Evolutionary conservation across 2,113 vertebrate genomes (phyloP).

Genomic region (Tychaedon coryphoeus): DNA sequence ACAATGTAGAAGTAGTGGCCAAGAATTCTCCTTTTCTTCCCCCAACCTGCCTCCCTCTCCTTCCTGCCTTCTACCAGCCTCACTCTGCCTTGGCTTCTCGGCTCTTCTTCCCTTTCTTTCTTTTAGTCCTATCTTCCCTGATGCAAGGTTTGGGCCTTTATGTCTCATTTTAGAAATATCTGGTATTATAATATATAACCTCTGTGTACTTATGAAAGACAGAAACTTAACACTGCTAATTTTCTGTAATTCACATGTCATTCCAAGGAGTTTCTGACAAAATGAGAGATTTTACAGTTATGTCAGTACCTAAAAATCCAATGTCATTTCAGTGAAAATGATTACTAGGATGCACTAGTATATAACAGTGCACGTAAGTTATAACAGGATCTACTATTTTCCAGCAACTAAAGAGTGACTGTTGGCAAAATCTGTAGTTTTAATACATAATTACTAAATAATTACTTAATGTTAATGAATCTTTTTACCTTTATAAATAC

Average conservation of each 20-base stretch:
- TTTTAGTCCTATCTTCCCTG: neutral
- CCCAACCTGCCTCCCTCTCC: neutral
- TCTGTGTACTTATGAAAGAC: neutral
- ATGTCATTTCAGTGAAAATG: neutral
- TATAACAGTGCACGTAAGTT: too few species aligned
- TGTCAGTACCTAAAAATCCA: neutral
- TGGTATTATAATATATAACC: neutral
- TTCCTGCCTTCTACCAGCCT: neutral
- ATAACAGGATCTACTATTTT: neutral
- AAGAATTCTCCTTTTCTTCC: neutral
- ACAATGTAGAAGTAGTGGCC: neutral
- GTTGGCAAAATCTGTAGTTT: neutral
- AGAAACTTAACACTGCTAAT: neutral
- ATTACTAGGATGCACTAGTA: neutral
- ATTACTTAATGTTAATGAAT: neutral
- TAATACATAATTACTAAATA: neutral
- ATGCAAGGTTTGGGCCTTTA: neutral
- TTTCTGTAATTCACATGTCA: neutral
- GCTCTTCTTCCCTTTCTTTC: neutral
- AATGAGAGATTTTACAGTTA: neutral
- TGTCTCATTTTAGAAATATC: neutral
- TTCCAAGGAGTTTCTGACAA: neutral
- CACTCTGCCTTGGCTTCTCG: neutral
- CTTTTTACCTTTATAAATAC: neutral
- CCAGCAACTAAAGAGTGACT: neutral